These are phyloP conservation scores for Catagonus wagneri DNA, from an alignment of 2,113 vertebrate species.

Conservation along the genomic window DNA sequence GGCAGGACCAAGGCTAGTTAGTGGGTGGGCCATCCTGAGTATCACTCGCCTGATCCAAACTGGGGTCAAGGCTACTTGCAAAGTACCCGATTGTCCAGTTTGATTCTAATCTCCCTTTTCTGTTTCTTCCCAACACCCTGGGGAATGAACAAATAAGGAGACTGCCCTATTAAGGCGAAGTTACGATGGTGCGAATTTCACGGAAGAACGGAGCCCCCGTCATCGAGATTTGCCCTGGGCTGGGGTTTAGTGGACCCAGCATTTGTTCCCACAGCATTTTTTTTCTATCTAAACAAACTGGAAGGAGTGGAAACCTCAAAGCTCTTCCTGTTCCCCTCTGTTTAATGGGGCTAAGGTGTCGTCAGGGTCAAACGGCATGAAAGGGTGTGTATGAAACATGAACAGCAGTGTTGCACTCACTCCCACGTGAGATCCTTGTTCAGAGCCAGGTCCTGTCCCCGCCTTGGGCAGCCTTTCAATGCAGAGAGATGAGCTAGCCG, in stretches of 20 bases:
- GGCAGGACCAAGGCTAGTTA: background rate
- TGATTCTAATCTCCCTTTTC: background rate
- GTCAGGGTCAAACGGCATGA: background rate
- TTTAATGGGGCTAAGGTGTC: background rate
- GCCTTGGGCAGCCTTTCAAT: fast-evolving
- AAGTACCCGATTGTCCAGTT: background rate
- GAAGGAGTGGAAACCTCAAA: background rate
- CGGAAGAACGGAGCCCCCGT: no score
- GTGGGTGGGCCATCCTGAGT: no score
- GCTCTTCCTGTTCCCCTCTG: background rate
- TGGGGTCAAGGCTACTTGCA: background rate
- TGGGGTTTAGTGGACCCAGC: background rate
- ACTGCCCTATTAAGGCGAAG: background rate
- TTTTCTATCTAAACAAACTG: background rate
- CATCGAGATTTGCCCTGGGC: background rate
- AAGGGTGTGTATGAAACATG: background rate
- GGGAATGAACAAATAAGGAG: background rate
- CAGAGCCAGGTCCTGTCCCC: background rate
- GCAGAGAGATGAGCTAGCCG: fast-evolving
- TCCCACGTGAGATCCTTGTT: fast-evolving
- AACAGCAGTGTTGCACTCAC: background rate
- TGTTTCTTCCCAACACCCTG: background rate
- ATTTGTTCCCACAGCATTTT: background rate
- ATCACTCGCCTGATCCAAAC: background rate
- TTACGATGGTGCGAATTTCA: background rate